Evolutionary conservation across 2,797 vertebrate species (phyloP).

Genomic region (Cossypha polioptera): DNA sequence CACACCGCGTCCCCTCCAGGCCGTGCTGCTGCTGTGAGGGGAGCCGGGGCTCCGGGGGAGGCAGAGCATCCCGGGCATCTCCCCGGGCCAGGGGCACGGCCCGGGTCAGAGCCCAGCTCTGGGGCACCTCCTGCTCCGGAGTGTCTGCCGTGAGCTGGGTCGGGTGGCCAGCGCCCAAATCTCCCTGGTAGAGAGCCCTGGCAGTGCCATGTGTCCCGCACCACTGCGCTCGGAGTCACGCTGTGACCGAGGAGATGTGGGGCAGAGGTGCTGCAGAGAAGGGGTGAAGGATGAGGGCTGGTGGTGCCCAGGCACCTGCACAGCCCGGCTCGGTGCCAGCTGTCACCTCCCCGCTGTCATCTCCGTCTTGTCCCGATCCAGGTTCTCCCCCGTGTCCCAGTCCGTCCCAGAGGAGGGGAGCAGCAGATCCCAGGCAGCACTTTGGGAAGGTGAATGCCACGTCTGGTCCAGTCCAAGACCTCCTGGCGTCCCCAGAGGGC

Average conservation of each 20-base stretch:
- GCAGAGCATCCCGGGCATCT: fast-evolving
- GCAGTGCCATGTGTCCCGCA: fast-evolving
- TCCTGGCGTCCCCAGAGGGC: neutral
- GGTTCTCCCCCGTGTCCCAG: neutral
- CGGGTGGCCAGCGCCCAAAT: fast-evolving
- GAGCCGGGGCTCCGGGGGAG: neutral
- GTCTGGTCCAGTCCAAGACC: neutral
- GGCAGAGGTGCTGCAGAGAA: neutral
- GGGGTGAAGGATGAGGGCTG: neutral
- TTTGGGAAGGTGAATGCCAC: neutral
- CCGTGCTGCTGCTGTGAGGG: neutral
- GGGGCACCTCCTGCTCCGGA: neutral
- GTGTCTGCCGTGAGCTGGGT: neutral
- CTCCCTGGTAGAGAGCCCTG: neutral
- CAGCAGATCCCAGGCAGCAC: neutral
- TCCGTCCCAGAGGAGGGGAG: neutral
- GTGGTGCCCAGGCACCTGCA: neutral
- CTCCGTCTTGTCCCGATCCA: fast-evolving
- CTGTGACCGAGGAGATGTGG: neutral
- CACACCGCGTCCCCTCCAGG: neutral
- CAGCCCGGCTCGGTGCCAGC: neutral
- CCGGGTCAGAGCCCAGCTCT: neutral
- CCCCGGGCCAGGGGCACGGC: neutral
- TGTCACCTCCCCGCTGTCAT: neutral
- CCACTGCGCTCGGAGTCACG: neutral